phyloP scores from a whole-genome alignment of 2,797 vertebrate species.

The Chrysolophus pictus region DNA sequence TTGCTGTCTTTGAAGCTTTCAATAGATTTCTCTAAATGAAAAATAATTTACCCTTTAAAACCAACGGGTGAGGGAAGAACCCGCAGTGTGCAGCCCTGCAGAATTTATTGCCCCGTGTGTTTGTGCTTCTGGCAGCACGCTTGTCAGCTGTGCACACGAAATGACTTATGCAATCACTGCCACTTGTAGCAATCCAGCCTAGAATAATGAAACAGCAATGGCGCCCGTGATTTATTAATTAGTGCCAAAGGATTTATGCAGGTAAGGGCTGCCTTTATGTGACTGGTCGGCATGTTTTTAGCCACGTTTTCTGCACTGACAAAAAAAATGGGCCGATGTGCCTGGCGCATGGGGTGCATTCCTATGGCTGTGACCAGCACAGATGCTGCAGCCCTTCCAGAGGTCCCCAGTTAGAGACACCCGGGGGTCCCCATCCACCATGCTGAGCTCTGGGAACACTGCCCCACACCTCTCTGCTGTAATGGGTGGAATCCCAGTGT shows the following conservation, averaged over 20 bases:
- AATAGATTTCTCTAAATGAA: slow-evolving; percentile 6
- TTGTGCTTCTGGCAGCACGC: not conserved
- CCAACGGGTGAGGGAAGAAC: not conserved
- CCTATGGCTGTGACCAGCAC: too few relatives aligned
- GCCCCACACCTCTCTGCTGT: not conserved
- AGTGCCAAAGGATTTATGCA: slow-evolving; percentile 10
- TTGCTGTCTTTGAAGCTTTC: not conserved
- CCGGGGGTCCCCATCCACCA: not conserved
- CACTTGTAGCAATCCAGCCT: not conserved
- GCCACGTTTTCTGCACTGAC: not conserved
- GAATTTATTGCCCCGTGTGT: slow-evolving; percentile 8
- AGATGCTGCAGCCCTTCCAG: too few relatives aligned
- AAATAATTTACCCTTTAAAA: slow-evolving; percentile 18
- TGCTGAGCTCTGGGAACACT: not conserved
- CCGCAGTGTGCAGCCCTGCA: rapidly evolving
- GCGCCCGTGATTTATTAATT: slow-evolving; percentile 30
- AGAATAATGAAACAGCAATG: slow-evolving; percentile 24
- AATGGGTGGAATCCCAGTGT: slow-evolving; percentile 33
- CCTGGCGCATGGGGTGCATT: rapidly evolving
- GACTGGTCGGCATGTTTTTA: not conserved
- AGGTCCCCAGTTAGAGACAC: not conserved
- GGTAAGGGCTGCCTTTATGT: not conserved
- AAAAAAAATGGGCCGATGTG: not conserved
- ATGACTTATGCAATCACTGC: slow-evolving; percentile 7
- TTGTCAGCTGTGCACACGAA: not conserved